Percentiles rank a stretch among this genome's conserved stretches.
These are phyloP conservation scores for Anguilla pacifica DNA, from an alignment of 2,797 vertebrate species.

Conservation along the genomic window DNA sequence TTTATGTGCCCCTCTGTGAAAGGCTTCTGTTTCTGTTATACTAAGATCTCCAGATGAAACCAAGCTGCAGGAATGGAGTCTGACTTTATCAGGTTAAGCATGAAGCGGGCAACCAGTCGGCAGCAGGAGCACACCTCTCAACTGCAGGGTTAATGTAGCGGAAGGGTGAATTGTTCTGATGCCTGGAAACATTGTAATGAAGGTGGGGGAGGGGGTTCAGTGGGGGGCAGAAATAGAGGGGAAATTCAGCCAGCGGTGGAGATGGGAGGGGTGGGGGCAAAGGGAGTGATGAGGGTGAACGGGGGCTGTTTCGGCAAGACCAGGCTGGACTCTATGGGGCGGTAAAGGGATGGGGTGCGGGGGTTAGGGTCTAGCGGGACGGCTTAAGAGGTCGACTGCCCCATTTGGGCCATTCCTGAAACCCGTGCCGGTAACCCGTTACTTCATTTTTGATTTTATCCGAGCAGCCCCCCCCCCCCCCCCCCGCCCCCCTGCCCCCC, in stretches of 20 bases:
- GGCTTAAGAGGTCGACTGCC: background rate
- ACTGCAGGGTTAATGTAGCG: background rate
- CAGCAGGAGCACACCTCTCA: background rate
- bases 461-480: slow-evolving; percentile 1
- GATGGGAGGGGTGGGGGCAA: background rate
- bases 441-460: background rate
- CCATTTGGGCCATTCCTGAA: background rate
- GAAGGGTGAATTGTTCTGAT: too few relatives aligned
- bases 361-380: background rate
- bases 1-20: background rate
- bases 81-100: background rate
- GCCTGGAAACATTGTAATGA: background rate
- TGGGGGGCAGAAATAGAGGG: background rate
- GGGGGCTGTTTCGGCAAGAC: background rate
- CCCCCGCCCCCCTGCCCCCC: slow-evolving; percentile 30
- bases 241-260: background rate
- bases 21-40: background rate
- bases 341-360: background rate
- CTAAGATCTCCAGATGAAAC: background rate
- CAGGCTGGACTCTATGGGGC: background rate
- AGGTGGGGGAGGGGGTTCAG: background rate
- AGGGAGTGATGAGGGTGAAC: background rate
- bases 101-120: background rate
- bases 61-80: background rate
- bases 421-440: background rate